Evolutionary conservation across 2,888 invertebrate species (phyloP).

Genomic region (Thumatha senex): DNA sequence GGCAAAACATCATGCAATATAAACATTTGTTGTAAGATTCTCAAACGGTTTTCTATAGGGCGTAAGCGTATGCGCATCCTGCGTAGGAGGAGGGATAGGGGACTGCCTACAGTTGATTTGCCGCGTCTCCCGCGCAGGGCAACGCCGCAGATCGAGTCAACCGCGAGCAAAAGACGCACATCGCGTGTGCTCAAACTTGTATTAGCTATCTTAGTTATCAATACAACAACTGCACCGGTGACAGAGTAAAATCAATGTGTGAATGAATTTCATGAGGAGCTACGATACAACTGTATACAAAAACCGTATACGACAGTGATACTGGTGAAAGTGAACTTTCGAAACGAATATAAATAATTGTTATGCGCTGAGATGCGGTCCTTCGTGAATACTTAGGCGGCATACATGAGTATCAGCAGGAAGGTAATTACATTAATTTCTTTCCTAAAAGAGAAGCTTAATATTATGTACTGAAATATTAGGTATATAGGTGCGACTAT

Average conservation of each 20-base stretch:
- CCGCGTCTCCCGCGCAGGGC: conserved; percentile 40
- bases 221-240: conserved; percentile 20
- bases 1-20: neutral
- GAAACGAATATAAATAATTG: conserved; percentile 48
- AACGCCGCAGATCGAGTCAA: conserved; percentile 28
- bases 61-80: conserved; percentile 42
- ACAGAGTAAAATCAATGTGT: conserved; percentile 23
- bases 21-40: neutral
- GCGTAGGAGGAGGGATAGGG: conserved; percentile 49
- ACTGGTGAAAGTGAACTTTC: conserved; percentile 70
- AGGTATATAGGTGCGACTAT: too few species aligned
- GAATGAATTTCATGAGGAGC: conserved; percentile 36
- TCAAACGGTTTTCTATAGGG: conserved; percentile 20
- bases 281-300: conserved; percentile 15
- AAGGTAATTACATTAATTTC: conserved; percentile 50
- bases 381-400: conserved; percentile 64
- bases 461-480: neutral
- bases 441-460: neutral
- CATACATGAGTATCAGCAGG: conserved; percentile 70
- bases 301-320: conserved; percentile 47
- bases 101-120: conserved; percentile 41
- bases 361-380: conserved; percentile 66
- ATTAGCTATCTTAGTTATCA: conserved; percentile 11
- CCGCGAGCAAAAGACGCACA: conserved; percentile 24
- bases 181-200: conserved; percentile 12